These are phyloP conservation scores for Phacellophora camtschatica DNA, from an alignment of 30 jellyfish, hydroid and myxozoan genomes.

Conservation along the genomic window DNA sequence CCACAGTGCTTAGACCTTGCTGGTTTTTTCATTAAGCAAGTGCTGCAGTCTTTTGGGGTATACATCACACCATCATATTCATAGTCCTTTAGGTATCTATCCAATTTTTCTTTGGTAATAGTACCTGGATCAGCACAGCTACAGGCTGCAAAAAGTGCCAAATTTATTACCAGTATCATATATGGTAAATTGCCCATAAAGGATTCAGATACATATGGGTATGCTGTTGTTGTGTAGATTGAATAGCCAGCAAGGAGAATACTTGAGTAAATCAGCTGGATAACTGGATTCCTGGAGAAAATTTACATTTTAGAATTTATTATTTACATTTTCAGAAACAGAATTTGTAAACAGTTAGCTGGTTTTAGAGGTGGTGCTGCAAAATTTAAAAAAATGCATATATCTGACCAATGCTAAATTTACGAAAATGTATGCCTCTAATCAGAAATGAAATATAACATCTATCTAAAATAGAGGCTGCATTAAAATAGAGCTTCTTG, in stretches of 20 bases:
- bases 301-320: no score
- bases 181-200: constrained; percentile 70
- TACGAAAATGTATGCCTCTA: no score
- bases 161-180: constrained; percentile 56
- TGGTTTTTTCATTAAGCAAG: constrained; percentile 82
- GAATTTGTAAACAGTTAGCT: no score
- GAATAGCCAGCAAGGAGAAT: constrained; percentile 70
- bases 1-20: constrained; percentile 97
- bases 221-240: constrained; percentile 73
- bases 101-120: constrained; percentile 20
- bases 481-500: no score
- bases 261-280: constrained; percentile 69
- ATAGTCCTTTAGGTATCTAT: constrained; percentile 24
- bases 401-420: no score
- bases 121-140: constrained; percentile 81
- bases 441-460: no score
- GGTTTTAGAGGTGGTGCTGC: no score
- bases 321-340: no score
- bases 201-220: constrained; percentile 75
- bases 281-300: constrained; percentile 67
- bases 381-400: no score
- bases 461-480: no score
- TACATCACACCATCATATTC: constrained; percentile 76
- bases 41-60: constrained; percentile 53
- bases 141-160: constrained; percentile 68